Base-by-base conservation (phyloP, 2,888 invertebrate genomes). In the Aspidiotus destructor region DNA sequence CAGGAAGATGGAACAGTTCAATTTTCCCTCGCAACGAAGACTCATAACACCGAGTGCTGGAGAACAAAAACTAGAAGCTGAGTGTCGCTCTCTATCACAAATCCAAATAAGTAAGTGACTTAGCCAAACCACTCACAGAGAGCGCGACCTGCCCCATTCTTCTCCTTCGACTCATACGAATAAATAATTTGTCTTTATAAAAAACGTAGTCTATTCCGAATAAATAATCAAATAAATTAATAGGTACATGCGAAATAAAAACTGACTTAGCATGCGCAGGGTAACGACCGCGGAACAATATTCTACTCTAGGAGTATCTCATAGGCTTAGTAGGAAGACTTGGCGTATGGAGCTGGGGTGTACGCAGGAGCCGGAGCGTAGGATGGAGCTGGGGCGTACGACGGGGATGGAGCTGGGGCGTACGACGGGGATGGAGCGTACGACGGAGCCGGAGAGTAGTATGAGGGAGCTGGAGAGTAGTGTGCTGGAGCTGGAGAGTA, bases 401-500 rank as follows among this genome's bases (percentile, higher is more conserved):
- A 57, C 28, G 70, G 70, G 9, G 70, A 68, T 42, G 69, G 70
- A n/a, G 62, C 62, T 16, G 69, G 40, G 11, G 68, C 62, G 53
- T 68, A 61, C n/a, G 60, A 57, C 28, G 70, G 70, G 9, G 70
- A 68, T 42, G 69, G 70, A n/a, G 62, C 62, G 68, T 71, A 71
- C 40, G 69, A 64, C 53, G 67, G 68, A 53, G 70, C 68, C 40
- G 68, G 55, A 41, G 44, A 57, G 62, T 64, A 67, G 42, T 58
- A 65, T 15, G 63, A 53, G 58, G 71, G 68, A 52, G 71, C 69
- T 48, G 69, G 70, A 9, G 73, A 72, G 60, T 68, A 68, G 11
- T n/a, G n/a, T n/a, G n/a, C n/a, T 13, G 70, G 69, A 5, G 67
- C 54, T 11, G 54, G 11, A 48, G 68, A 54, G 28, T 69, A 70